Evolutionary conservation across 2,113 vertebrate genomes (phyloP), one percentile per base, ranked within the genome.

Genomic region (Tetrao urogallus): DNA sequence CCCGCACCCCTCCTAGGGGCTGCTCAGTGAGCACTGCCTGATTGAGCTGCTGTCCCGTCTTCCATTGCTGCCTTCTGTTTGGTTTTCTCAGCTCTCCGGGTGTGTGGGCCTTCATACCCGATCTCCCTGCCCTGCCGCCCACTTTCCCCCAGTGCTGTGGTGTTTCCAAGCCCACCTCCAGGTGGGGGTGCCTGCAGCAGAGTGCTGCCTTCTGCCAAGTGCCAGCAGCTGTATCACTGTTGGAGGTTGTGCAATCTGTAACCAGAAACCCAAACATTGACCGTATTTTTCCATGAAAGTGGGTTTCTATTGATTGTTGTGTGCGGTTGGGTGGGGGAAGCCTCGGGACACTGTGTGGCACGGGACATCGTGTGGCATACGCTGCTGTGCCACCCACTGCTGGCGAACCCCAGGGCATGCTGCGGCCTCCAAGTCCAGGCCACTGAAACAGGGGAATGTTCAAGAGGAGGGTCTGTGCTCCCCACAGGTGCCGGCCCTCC

Each of bases 371-470:
- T 19, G 32, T 36, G 60, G 36, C 60, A 54, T 25, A 30, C 36
- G 5, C 16, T 10, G 3, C 7, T 1, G n/a, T n/a, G 57, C 13
- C 13, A 14, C 48, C 25, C 1, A 13, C 61, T 76, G 64, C 22
- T 6, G 36, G 54, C 32, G 0, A 6, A 34, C 15, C 65, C 72
- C 12, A 36, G 80, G 12, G 22, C 0, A 6, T 0, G 1, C 42
- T 1, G 1, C 9, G 22, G 47, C 22, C 52, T 18, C 43, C 32
- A 7, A 10, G 56, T 0, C 0, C 24, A 13, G 34, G 20, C 10
- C 36, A 16, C 43, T 20, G 16, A 19, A 10, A 24, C 4, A 43
- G 20, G n/a, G 32, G 11, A 36, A 14, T 3, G 6, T 7, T n/a
- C 30, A 25, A 10, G 66, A 45, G 43, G 43, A 60, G 60, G 64